Base-by-base conservation (phyloP, 2,888 invertebrate genomes). In the Harpalus rufipes region DNA sequence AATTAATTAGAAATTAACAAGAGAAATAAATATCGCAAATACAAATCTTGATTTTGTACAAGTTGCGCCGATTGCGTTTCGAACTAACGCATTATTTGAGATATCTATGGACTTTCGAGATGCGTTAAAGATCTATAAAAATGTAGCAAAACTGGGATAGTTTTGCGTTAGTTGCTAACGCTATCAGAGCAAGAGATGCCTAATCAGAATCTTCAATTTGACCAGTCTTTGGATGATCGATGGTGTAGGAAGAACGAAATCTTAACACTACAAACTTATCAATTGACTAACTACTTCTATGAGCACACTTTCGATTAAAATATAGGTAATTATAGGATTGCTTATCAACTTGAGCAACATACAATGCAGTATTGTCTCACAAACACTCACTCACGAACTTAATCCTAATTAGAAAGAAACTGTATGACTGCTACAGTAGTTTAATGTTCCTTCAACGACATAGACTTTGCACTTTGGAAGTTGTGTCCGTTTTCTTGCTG, bases 401-500 rank as follows among this genome's bases (percentile, higher is more conserved):
- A 78, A 58, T 14, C 56, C 32, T 59, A 76, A 51, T 16, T 68
- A 74, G 68, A 68, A 68, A 68, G 39, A 68, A 68, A 68, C 68
- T 68, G 68, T 39, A 68, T 68, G 68, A 68, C 68, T 65, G 25
- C 65, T 41, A 68, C 14, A 32, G 39, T 68, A 32, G 14, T 32
- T 32, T 32, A 68, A n/a, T 39, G 68, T 68, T 68, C 41, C 8
- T 18, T 59, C n/a, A 18, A 8, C 59, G 59, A 59, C 59, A 16
- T 10, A 51, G 44, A 51, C 44, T 51, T 51, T 51, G 12, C 44
- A 51, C 44, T 88, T 85, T 90, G 90, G 25, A 89, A 86, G 16
- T 88, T 87, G 81, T 89, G 89, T 21, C 89, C 87, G 61, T 89
- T 88, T 51, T 89, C 90, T 72, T 90, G 90, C 80, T 90, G 90